phyloP scores from a whole-genome alignment of 2,888 invertebrate genomes.

The Ferrisia virgata region DNA sequence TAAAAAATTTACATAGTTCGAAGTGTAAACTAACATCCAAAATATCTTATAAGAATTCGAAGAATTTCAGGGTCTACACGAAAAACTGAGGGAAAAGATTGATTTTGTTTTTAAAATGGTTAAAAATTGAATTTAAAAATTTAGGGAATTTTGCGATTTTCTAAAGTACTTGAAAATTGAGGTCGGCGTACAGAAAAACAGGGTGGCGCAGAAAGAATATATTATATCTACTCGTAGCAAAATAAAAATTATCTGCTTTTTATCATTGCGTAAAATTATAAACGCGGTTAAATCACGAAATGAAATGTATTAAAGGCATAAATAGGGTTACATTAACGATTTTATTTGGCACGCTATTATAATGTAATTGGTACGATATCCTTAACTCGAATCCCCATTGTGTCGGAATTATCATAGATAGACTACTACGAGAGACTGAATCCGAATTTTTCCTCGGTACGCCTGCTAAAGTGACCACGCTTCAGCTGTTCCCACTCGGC shows the following conservation, averaged over 20 bases:
- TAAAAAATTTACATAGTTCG: no score
- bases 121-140: no score
- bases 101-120: no score
- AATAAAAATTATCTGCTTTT: neutral
- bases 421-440: constrained; percentile 26
- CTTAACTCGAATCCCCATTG: constrained; percentile 39
- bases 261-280: neutral
- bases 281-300: constrained; percentile 27
- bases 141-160: no score
- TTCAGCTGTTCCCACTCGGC: constrained; percentile 46
- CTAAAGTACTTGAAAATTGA: no score
- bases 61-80: no score
- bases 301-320: constrained; percentile 31
- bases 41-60: no score
- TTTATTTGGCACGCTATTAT: constrained; percentile 45
- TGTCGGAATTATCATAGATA: constrained; percentile 41
- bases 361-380: constrained; percentile 42
- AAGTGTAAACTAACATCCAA: no score
- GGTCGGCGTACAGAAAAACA: no score
- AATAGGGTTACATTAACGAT: constrained; percentile 45
- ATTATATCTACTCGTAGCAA: no score
- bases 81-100: no score
- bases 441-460: constrained; percentile 43
- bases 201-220: no score
- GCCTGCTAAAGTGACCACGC: constrained; percentile 45